These are phyloP conservation scores for Tragelaphus eurycerus DNA, from an alignment of 2,797 vertebrate species.

Conservation along the genomic window DNA sequence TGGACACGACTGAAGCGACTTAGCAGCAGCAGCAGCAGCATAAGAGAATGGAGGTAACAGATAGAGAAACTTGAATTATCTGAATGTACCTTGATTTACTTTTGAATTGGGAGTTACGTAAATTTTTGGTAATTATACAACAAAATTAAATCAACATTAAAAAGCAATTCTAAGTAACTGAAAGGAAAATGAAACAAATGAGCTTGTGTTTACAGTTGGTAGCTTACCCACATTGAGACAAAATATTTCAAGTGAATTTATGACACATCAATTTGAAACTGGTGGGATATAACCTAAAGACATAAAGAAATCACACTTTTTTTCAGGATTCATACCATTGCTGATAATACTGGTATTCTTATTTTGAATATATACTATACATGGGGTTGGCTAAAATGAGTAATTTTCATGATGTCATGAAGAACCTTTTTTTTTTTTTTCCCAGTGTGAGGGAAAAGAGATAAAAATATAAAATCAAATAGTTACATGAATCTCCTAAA, in stretches of 20 bases:
- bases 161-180: neutral
- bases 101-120: neutral
- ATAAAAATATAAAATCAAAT: neutral
- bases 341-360: neutral
- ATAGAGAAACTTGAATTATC: neutral
- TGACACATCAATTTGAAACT: neutral
- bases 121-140: neutral
- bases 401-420: neutral
- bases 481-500: neutral
- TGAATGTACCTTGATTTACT: neutral
- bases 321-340: neutral
- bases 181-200: conserved; percentile 16
- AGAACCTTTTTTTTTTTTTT: neutral
- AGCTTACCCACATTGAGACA: neutral
- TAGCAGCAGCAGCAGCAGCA: too few species aligned
- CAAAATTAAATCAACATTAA: neutral
- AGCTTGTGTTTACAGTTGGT: neutral
- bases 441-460: neutral
- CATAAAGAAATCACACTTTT: neutral
- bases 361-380: neutral
- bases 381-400: neutral
- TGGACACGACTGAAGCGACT: too few species aligned
- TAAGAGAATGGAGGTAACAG: neutral
- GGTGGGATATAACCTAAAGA: neutral
- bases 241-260: neutral